Evolutionary conservation across 64 coral and sea anemone genomes (phyloP), one percentile per base, ranked within the genome.

Genomic region (Actinia equina): DNA sequence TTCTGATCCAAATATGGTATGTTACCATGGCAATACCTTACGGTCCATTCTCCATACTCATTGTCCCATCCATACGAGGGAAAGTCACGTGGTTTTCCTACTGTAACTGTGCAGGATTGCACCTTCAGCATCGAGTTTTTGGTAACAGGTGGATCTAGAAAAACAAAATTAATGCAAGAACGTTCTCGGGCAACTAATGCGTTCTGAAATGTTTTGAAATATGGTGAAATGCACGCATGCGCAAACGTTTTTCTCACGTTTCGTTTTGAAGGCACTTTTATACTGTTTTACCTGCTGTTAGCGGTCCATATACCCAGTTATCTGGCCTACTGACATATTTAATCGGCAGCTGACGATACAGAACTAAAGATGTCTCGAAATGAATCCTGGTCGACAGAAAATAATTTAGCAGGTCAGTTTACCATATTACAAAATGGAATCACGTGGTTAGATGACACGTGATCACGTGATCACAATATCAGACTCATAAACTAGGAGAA

Each of bases 51-150:
- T 22, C 90, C 90, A 26, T 92, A 92, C 46, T 92, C 90, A 27
- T 92, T 92, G 85, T 92, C 90, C 90, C 90, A 92, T 67, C 90
- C 90, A 86, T 92, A 92, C 0, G 90, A 92, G 26, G 90, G 90
- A 77, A 92, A 92, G 90, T 92, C 86, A 67, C 80, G 84, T 87
- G 90, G 90, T 65, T 92, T 92, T 9, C 90, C 90, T 52, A 92
- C 44, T 37, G 76, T 87, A 76, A 92, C 77, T 43, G 44, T 65
- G 55, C 9, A 60, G 58, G 82, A 74, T 5, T 78, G 52, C 42
- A 83, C 86, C 80, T 87, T 67, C 19, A 92, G 60, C 84, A 92
- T 30, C 16, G 90, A 61, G n/a, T 92, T 92, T 52, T 59, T 56
- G 52, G 22, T 71, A 14, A 87, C 90, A 3, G 90, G 90, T 43